Evolutionary conservation across 2,113 vertebrate species (phyloP).

Genomic region (Thunnus thynnus): DNA sequence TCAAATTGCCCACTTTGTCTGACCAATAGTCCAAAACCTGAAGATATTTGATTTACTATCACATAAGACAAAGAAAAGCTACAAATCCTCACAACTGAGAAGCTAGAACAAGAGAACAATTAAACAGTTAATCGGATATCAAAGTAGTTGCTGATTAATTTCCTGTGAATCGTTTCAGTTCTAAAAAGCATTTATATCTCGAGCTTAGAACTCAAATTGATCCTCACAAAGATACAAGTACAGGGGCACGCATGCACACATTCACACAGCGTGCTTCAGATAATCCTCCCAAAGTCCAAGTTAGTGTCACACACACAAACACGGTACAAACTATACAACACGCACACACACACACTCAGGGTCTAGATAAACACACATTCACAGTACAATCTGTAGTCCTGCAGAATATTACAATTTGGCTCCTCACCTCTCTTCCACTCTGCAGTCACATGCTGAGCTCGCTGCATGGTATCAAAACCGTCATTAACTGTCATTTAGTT

Average conservation of each 20-base stretch:
- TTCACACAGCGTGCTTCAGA: slow-evolving; percentile 32
- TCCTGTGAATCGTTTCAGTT: not conserved
- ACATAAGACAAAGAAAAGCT: no score
- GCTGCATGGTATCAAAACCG: slow-evolving; percentile 33
- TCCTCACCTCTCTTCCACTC: slow-evolving; percentile 33
- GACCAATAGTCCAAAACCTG: no score
- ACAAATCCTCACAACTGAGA: no score
- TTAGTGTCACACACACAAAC: slow-evolving; percentile 17
- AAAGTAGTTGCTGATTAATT: no score
- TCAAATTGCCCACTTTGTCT: no score
- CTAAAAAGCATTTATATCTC: not conserved
- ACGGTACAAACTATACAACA: not conserved
- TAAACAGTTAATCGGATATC: not conserved
- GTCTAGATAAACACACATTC: slow-evolving; percentile 8
- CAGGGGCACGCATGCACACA: slow-evolving; percentile 10
- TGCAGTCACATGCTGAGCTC: slow-evolving; percentile 30
- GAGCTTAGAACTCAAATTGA: not conserved
- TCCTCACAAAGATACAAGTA: slow-evolving; percentile 1
- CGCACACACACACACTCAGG: not conserved
- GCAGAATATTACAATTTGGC: slow-evolving; percentile 30
- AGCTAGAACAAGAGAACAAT: no score
- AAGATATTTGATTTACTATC: no score
- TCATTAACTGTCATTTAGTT: slow-evolving; percentile 47
- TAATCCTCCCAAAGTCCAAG: slow-evolving; percentile 46
- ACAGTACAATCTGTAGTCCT: not conserved